phyloP scores from a whole-genome alignment of 1,140 invertebrate genomes.

The Caerostris darwini region DNA sequence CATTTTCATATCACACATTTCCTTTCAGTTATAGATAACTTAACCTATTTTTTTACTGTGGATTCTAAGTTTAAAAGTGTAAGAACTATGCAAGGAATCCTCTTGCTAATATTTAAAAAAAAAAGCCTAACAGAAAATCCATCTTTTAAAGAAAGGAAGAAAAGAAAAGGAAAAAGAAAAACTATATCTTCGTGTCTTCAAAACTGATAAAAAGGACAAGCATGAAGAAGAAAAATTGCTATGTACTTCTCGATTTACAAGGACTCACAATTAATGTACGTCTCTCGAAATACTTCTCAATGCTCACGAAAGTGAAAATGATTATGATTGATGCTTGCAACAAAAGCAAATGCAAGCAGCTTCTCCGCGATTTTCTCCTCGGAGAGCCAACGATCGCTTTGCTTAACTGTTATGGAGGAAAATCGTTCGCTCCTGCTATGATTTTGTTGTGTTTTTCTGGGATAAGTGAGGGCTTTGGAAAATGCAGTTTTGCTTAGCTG shows the following conservation, averaged over 20 bases:
- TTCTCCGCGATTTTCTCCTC: neutral
- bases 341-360: neutral
- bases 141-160: neutral
- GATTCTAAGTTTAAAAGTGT: neutral
- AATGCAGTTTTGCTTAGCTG: conserved; percentile 7
- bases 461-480: conserved; percentile 22
- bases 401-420: neutral
- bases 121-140: neutral
- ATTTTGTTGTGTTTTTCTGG: neutral
- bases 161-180: neutral
- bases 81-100: neutral
- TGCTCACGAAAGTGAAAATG: conserved; percentile 28
- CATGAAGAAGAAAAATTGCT: neutral
- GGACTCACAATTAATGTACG: neutral
- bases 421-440: conserved; percentile 1
- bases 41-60: too few species aligned
- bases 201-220: neutral
- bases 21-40: too few species aligned
- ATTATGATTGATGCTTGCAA: conserved; percentile 22
- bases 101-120: neutral
- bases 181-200: neutral
- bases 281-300: neutral
- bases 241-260: conserved; percentile 1
- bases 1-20: too few species aligned
- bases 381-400: neutral